phyloP scores from a whole-genome alignment of 2,888 invertebrate species.

The Caenorhabditis sp. region DNA sequence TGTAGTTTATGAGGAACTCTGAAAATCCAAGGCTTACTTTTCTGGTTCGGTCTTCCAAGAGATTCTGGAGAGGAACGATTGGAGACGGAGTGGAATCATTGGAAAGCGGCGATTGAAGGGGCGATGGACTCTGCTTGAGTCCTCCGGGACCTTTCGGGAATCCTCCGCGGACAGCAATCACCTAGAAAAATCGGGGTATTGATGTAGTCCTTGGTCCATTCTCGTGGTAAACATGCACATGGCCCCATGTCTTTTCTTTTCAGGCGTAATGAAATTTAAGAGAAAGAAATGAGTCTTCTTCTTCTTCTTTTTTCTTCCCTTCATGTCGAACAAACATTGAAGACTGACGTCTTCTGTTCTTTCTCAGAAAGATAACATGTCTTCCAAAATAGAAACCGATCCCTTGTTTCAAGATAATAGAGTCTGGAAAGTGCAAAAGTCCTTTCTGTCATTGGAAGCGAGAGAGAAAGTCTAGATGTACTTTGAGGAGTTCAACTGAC shows the following conservation, averaged over 20 bases:
- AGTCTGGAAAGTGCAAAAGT: slow-evolving; percentile 3
- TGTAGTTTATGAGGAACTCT: neutral
- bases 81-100: slow-evolving; percentile 75
- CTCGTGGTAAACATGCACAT: slow-evolving; percentile 4
- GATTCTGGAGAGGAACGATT: slow-evolving; percentile 67
- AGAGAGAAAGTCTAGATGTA: slow-evolving; percentile 14
- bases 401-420: neutral
- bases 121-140: slow-evolving; percentile 77
- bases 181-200: slow-evolving; percentile 57
- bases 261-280: slow-evolving; percentile 40
- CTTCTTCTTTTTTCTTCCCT: neutral
- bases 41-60: slow-evolving; percentile 74
- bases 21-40: slow-evolving; percentile 44
- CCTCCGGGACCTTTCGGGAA: slow-evolving; percentile 76
- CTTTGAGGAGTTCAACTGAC: slow-evolving; percentile 16
- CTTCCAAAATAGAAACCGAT: slow-evolving; percentile 17
- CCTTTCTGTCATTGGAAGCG: neutral
- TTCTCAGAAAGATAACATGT: slow-evolving; percentile 6
- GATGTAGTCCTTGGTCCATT: slow-evolving; percentile 33
- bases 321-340: slow-evolving; percentile 33
- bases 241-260: slow-evolving; percentile 33
- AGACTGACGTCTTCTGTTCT: slow-evolving; percentile 36
- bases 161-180: slow-evolving; percentile 76
- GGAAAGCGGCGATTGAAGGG: slow-evolving; percentile 78
- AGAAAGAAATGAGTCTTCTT: slow-evolving; percentile 17